Conservation (phyloP, 2,113 vertebrate genomes). For the Vanacampus margaritifer region DNA sequence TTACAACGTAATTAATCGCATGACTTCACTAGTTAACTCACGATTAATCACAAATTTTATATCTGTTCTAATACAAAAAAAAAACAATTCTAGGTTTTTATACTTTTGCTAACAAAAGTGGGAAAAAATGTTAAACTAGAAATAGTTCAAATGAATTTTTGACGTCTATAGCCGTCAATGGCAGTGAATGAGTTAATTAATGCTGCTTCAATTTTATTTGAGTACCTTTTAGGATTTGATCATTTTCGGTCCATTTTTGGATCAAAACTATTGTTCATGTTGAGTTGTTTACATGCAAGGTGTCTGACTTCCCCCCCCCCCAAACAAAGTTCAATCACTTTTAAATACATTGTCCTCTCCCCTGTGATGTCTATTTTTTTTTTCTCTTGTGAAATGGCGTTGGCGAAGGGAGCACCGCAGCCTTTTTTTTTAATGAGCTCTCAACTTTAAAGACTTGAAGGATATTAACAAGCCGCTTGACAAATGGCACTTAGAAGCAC, state of each 20-base stretch:
- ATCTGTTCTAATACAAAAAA: too few species aligned
- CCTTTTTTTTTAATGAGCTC: constrained; percentile 98
- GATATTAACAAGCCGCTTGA: constrained; percentile 99
- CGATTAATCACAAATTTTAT: too few species aligned
- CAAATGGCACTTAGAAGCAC: constrained; percentile 99
- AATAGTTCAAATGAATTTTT: too few species aligned
- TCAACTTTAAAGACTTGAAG: constrained; percentile 99
- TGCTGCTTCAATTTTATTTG: too few species aligned
- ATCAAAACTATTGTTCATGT: neutral
- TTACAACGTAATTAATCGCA: too few species aligned
- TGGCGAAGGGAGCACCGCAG: constrained; percentile 87
- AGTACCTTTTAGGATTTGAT: too few species aligned
- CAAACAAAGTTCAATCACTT: constrained; percentile 32
- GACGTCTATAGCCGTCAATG: too few species aligned
- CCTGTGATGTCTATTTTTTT: constrained; percentile 74
- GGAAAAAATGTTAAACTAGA: too few species aligned
- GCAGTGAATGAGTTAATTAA: too few species aligned
- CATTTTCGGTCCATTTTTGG: neutral
- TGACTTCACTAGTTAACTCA: too few species aligned
- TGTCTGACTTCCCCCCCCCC: constrained; percentile 19
- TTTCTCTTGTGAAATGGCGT: constrained; percentile 82
- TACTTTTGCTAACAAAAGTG: too few species aligned
- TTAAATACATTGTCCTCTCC: constrained; percentile 64
- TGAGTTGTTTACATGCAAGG: neutral
- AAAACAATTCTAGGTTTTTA: too few species aligned